Evolutionary conservation across 1,140 invertebrate genomes (phyloP).

Genomic region (Drosophila lacertosa): DNA sequence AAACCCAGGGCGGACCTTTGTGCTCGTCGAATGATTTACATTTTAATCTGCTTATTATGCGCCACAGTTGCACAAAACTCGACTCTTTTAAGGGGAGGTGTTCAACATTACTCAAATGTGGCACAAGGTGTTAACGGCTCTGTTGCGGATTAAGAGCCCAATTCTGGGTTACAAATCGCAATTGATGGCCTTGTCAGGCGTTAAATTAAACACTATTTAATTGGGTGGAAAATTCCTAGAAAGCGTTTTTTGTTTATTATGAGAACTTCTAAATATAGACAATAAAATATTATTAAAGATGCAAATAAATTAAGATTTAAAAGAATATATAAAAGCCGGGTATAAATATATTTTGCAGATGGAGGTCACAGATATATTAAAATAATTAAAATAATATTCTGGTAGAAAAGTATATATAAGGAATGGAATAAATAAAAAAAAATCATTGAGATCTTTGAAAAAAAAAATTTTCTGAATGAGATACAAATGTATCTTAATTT

Average conservation of each 20-base stretch:
- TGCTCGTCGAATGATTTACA: conserved; percentile 56
- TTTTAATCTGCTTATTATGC: conserved; percentile 58
- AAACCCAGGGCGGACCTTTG: conserved; percentile 6
- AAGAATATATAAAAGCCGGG: no score
- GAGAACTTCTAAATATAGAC: no score
- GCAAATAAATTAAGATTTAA: no score
- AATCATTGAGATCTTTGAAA: no score
- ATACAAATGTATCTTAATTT: no score
- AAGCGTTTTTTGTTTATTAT: no score
- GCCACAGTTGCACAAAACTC: conserved; percentile 29
- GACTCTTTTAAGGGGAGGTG: conserved; percentile 1
- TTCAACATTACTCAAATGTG: conserved; percentile 34
- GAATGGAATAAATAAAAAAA: no score
- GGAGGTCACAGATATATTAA: no score
- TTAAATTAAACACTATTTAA: conserved; percentile 1
- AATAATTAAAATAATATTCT: no score
- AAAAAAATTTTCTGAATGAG: no score
- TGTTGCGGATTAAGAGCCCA: neutral
- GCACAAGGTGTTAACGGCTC: conserved; percentile 34
- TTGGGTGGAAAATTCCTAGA: neutral
- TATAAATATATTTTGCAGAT: no score
- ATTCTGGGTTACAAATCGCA: conserved; percentile 5
- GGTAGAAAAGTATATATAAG: no score
- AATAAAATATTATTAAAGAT: neutral
- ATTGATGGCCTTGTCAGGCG: neutral